phyloP scores from a whole-genome alignment of 2,113 vertebrate species.

The Physeter macrocephalus region DNA sequence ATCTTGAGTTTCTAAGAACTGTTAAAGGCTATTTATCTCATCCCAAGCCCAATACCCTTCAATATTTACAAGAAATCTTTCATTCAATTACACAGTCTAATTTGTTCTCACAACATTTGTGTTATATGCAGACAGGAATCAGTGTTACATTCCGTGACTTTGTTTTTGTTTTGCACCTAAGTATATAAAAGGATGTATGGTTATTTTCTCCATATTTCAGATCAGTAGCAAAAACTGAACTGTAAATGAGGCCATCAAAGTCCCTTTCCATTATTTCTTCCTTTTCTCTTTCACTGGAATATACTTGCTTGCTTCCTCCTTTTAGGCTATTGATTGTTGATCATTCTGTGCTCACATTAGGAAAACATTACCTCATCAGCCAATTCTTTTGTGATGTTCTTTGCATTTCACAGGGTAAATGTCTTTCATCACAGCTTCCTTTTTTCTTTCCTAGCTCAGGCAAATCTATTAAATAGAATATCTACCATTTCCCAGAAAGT shows the following conservation, averaged over 20 bases:
- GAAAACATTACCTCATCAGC: neutral
- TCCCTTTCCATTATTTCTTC: neutral
- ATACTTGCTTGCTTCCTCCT: neutral
- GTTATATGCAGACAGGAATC: neutral
- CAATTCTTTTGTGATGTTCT: constrained; percentile 21
- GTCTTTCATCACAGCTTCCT: neutral
- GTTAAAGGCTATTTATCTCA: neutral
- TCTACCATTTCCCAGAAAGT: constrained; percentile 30
- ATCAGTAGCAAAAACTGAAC: neutral
- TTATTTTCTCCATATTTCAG: neutral
- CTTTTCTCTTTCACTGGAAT: neutral
- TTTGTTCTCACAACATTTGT: constrained; percentile 25
- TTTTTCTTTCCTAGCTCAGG: neutral
- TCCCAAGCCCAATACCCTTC: neutral
- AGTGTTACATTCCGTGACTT: neutral
- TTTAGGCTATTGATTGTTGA: neutral
- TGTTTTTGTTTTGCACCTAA: neutral
- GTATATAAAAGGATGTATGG: neutral
- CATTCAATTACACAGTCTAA: neutral
- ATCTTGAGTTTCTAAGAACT: neutral
- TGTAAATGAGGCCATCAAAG: neutral
- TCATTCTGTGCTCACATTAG: neutral
- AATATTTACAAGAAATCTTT: neutral
- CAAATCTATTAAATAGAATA: neutral
- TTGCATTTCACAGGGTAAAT: neutral